Conservation (phyloP, 2,113 vertebrate genomes). For the Tylochromis polylepis region DNA sequence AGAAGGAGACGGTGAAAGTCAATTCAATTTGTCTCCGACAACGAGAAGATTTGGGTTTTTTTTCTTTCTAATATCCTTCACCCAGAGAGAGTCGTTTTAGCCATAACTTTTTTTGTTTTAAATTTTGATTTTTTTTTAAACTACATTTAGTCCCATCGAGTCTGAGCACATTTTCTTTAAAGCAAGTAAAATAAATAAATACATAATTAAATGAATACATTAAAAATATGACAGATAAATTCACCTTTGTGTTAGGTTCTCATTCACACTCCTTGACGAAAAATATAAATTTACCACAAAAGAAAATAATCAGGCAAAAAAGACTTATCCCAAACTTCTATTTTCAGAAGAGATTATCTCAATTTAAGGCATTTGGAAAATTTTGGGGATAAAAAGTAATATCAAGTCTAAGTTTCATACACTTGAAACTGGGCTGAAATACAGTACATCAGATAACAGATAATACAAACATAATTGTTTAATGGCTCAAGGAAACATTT, state of each 20-base stretch:
- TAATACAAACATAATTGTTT: not conserved
- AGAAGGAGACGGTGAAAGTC: constrained; percentile 43
- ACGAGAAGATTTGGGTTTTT: not conserved
- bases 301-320: not conserved
- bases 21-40: constrained; percentile 58
- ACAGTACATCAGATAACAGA: not conserved
- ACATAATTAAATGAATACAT: not conserved
- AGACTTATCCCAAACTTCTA: not conserved
- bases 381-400: not conserved
- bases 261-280: not conserved
- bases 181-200: not conserved
- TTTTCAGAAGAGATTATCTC: not conserved
- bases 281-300: not conserved
- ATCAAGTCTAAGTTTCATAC: not conserved
- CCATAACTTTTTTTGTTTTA: not conserved
- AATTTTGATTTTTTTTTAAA: too few species aligned
- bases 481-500: not conserved
- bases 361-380: not conserved
- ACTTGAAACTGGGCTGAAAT: not conserved
- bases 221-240: not conserved
- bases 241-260: not conserved
- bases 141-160: not conserved
- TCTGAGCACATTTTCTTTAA: not conserved
- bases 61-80: not conserved
- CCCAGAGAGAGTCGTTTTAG: constrained; percentile 29